phyloP scores from a whole-genome alignment of 2,888 invertebrate genomes.

The Coelinius sp. region DNA sequence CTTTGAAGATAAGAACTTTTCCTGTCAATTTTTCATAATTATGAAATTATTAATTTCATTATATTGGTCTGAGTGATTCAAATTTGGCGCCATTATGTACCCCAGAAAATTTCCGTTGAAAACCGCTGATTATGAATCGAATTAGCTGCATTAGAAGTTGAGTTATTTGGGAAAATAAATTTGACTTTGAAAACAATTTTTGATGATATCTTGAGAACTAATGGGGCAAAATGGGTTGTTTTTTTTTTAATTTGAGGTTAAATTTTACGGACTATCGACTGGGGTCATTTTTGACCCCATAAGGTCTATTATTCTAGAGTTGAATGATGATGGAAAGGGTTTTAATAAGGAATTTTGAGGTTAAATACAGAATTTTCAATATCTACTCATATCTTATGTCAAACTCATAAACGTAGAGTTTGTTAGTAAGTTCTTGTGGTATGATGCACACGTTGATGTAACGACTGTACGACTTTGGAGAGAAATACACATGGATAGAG shows the following conservation, averaged over 20 bases:
- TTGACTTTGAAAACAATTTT: not conserved
- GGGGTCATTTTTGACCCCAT: not conserved
- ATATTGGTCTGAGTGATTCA: too few species aligned
- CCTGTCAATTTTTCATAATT: not conserved
- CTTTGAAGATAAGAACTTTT: not conserved
- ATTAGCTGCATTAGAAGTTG: too few species aligned
- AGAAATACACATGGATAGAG: not conserved
- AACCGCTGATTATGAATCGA: too few species aligned
- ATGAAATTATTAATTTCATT: too few species aligned
- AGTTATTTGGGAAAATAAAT: not conserved
- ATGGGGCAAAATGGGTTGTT: not conserved
- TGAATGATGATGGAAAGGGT: not conserved
- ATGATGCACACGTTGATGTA: conserved; percentile 6
- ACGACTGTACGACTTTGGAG: conserved; percentile 4
- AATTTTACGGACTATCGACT: not conserved
- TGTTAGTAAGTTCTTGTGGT: not conserved
- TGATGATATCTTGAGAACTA: not conserved
- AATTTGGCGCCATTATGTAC: not conserved
- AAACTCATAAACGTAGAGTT: not conserved
- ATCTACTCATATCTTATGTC: not conserved
- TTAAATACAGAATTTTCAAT: not conserved
- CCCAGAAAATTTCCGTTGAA: not conserved
- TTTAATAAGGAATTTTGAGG: not conserved
- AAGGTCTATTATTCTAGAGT: too few species aligned
- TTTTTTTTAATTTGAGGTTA: not conserved